These are phyloP conservation scores for Halictus ligatus DNA, from an alignment of 2,888 invertebrate genomes.

Conservation along the genomic window DNA sequence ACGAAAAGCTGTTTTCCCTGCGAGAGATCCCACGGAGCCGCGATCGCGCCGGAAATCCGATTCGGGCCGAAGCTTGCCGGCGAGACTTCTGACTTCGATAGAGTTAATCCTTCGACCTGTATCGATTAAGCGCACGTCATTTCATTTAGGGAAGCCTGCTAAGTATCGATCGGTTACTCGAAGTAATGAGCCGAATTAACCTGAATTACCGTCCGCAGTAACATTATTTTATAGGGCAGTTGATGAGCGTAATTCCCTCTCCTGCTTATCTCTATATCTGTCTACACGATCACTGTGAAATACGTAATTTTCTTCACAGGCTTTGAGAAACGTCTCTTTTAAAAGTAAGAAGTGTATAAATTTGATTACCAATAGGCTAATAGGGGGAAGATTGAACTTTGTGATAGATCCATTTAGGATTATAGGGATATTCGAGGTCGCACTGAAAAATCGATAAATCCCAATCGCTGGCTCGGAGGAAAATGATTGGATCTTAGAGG, in stretches of 20 bases:
- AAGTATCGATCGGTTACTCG: not conserved
- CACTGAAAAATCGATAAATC: too few species aligned
- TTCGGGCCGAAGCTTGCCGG: not conserved
- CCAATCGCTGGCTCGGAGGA: too few species aligned
- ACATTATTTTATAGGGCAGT: not conserved
- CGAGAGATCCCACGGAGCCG: not conserved
- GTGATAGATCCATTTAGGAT: too few species aligned
- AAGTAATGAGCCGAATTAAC: not conserved
- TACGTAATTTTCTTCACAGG: too few species aligned
- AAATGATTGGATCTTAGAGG: too few species aligned
- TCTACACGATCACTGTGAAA: too few species aligned
- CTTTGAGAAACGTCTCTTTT: too few species aligned
- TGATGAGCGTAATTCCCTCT: not conserved
- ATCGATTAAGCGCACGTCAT: not conserved
- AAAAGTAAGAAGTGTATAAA: too few species aligned
- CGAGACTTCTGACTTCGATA: not conserved
- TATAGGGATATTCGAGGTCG: too few species aligned
- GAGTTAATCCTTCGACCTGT: not conserved
- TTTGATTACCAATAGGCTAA: too few species aligned
- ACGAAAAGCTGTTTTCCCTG: constrained; percentile 8
- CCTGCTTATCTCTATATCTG: too few species aligned
- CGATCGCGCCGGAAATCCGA: not conserved
- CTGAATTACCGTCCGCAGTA: not conserved
- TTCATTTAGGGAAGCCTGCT: not conserved
- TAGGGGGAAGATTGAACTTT: too few species aligned